Base-by-base conservation (phyloP, 2,888 invertebrate genomes). In the Agrilus mali region DNA sequence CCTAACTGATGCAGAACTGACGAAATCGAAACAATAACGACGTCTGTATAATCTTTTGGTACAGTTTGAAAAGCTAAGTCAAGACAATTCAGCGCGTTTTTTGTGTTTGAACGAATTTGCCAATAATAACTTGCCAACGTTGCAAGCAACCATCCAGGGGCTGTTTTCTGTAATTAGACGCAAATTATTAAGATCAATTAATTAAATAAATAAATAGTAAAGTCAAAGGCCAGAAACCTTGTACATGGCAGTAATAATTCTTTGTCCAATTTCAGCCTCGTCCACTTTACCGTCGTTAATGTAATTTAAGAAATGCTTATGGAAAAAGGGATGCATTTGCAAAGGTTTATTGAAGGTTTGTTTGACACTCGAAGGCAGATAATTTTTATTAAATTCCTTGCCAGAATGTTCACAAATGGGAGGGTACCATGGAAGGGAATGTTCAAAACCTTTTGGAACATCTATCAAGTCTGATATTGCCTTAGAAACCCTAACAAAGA, bases 71-170 rank as follows among this genome's bases (percentile, higher is more conserved):
- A 68, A 1, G 83, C 79, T 7, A 75, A 65, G 35, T 80, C 71
- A 6, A 84, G 69, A 60, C 87, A 88, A 53, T 80, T 78, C 7
- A 84, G 62, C 0, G 82, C 81, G 57, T 82, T 80, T 38, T 70
- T 69, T 31, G 75, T 72, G 57, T 83, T 81, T 6, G 80, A 78
- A 4, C 80, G 72, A 1, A 82, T 75, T 7, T 86, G 73, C 86
- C 86, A 88, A 62, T 86, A 86, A 14, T 86, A 64, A 0, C 82
- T 83, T 0, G 86, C 81, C 34, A 87, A 60, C 10, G 82, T 80
- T 53, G 78, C 77, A 15, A 84, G 60, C 7, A 85, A 66, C 87
- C 87, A 88, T 48, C 74, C 72, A 0, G 86, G 82, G 0, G 80
- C 83, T 40, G 79, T 66, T 64, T 77, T 77, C 85, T 86, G 64